Base-by-base conservation (phyloP, 1,140 invertebrate genomes). In the Lordiphosa mommai region DNA sequence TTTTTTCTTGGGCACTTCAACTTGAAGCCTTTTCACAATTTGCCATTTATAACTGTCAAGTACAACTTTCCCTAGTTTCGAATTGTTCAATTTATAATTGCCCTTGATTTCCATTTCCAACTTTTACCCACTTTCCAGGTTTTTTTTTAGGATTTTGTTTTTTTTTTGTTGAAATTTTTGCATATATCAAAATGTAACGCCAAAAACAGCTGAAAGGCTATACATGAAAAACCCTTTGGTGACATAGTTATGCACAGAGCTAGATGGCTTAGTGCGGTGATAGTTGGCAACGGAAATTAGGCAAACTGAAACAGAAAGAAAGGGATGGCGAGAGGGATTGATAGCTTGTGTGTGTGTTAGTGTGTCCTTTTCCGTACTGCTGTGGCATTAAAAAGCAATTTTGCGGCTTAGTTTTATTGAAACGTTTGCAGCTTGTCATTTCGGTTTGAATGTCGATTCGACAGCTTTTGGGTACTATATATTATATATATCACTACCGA, bases 301-400 rank as follows among this genome's bases (percentile, higher is more conserved):
- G 61, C 52, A 58, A 65, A 51, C 47, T 58, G 36, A 47, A 14
- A 20, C 33, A 23, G 29, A 32, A 0, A 29, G 23, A 10, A 17
- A 44, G 20, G 12, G 12, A 12, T 12, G 30, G 8, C 8, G 4
- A 30, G 32, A 34, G 10, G 27, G 12, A 6, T 4, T 6, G 6
- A 33, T 65, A 14, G 12, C 10, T 55, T n/a, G 13, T 40, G 13
- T 29, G 30, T 14, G 16, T 33, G 30, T n/a, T 17, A 32, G 3
- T 12, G 14, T 14, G 30, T 33, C 7, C 23, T 14, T n/a, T 47
- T 34, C 8, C 16, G 5, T 27, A 14, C 13, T 23, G 7, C 5
- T 55, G 44, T 14, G 63, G 64, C 65, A 68, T 68, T 68, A 68
- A 68, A 68, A 68, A 68, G 65, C 65, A 60, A 68, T 68, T 68